Base-by-base conservation (phyloP, 2,113 vertebrate genomes). In the Ictalurus furcatus region DNA sequence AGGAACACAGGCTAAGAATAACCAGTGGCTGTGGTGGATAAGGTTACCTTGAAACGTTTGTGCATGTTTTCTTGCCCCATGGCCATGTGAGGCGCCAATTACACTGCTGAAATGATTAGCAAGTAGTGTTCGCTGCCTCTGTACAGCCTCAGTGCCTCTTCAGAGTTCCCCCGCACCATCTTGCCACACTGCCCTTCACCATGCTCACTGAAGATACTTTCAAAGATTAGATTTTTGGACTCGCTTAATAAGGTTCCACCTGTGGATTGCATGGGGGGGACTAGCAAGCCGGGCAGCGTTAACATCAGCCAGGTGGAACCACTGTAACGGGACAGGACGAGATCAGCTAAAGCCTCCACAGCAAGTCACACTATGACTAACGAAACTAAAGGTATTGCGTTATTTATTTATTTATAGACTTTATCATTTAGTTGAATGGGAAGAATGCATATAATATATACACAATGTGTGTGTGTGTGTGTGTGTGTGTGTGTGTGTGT, bases 1-100 rank as follows among this genome's bases (percentile, higher is more conserved):
- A 85, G 73, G 85, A 91, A 82, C 92, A 86, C 89, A 80, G 48
- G 90, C 96, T 96, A 96, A 96, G 93, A 96, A 96, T 96, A 96
- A 95, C 94, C 92, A 23, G 25, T 85, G 79, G 84, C 88, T 90
- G 91, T 86, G 88, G 86, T 71, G 93, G 93, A 92, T 96, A 90
- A 88, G 92, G 94, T 96, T 96, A 96, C 95, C 81, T 74, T 90
- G 78, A 85, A 90, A 88, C 90, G 90, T 85, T 91, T 88, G 91
- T 90, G 87, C 89, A 81, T 91, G 92, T 58, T 85, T 85, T 86
- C 89, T 85, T 93, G 92, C 92, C 93, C 94, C 93, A 94, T 94
- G 93, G 91, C 93, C 94, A 94, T 94, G 93, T 93, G 94, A 95
- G 94, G 93, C 90, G 87, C 94, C 93, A 92, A 91, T 91, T 94